phyloP scores from a whole-genome alignment of 2,113 vertebrate genomes.

The Urocolius indicus region DNA sequence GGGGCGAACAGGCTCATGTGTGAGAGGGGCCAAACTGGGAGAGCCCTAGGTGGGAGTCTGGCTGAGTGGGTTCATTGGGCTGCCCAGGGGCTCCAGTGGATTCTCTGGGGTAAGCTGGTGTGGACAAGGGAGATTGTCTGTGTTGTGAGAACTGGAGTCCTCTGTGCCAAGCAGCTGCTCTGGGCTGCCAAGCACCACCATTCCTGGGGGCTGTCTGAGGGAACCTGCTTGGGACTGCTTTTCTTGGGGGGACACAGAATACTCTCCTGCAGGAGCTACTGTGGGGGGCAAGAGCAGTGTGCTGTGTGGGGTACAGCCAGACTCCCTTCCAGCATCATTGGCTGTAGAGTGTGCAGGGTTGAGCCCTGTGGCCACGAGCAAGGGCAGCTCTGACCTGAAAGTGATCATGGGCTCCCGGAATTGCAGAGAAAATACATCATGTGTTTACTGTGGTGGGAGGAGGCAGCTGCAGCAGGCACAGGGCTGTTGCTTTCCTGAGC shows the following conservation, averaged over 20 bases:
- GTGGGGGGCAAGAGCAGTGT: not conserved
- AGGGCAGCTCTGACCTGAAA: conserved; percentile 46
- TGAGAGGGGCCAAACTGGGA: not conserved
- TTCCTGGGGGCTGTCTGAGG: not conserved
- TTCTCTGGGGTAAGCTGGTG: not conserved
- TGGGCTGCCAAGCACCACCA: not conserved
- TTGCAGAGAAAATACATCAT: conserved; percentile 33
- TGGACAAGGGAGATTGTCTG: not conserved
- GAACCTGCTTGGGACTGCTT: not conserved
- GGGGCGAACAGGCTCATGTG: not conserved
- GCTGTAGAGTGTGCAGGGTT: fast-evolving
- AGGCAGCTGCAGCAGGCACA: not conserved
- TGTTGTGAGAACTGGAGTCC: not conserved
- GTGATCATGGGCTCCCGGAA: conserved; percentile 28
- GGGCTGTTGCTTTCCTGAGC: not conserved
- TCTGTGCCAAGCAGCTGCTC: not conserved
- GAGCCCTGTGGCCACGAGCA: not conserved
- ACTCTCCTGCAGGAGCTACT: fast-evolving
- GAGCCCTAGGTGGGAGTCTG: fast-evolving
- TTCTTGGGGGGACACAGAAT: not conserved
- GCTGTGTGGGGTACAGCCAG: not conserved
- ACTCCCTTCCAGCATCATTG: not conserved
- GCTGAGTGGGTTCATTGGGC: too few relatives aligned
- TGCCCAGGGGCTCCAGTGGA: not conserved
- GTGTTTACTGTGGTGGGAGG: conserved; percentile 23